Conservation (phyloP, 2,113 vertebrate genomes). For the Periophthalmus modestus region DNA sequence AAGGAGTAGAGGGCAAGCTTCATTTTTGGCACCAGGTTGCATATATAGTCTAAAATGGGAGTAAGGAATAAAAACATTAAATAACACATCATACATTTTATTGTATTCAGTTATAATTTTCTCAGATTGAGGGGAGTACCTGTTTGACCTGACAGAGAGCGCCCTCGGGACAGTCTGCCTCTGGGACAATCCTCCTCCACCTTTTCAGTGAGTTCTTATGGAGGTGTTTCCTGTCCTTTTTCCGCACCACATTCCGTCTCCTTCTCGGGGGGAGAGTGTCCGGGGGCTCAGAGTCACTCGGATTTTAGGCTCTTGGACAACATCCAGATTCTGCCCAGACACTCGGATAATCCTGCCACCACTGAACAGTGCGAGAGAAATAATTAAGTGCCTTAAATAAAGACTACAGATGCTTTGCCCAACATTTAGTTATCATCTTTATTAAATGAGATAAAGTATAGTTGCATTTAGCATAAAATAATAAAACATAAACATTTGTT, state of each 20-base stretch:
- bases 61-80: too few relatives aligned
- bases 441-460: neutral
- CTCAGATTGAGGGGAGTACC: constrained; percentile 41
- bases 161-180: constrained; percentile 76
- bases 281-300: constrained; percentile 82
- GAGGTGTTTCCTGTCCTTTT: constrained; percentile 19
- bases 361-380: constrained; percentile 58
- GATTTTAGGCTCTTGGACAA: constrained; percentile 90
- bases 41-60: too few relatives aligned
- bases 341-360: constrained; percentile 88
- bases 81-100: neutral
- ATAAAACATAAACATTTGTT: too few relatives aligned
- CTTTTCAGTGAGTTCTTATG: constrained; percentile 57
- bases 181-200: constrained; percentile 81
- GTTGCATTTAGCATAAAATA: too few relatives aligned
- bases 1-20: too few relatives aligned
- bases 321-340: constrained; percentile 89
- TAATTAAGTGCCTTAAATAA: neutral
- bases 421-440: too few relatives aligned
- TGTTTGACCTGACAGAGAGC: constrained; percentile 79
- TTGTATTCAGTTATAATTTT: neutral
- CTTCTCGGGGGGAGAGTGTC: constrained; percentile 63
- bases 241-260: constrained; percentile 37
- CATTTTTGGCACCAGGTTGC: too few relatives aligned
- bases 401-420: neutral